Evolutionary conservation across 2,888 invertebrate genomes (phyloP).

Genomic region (Melanargia galathea): DNA sequence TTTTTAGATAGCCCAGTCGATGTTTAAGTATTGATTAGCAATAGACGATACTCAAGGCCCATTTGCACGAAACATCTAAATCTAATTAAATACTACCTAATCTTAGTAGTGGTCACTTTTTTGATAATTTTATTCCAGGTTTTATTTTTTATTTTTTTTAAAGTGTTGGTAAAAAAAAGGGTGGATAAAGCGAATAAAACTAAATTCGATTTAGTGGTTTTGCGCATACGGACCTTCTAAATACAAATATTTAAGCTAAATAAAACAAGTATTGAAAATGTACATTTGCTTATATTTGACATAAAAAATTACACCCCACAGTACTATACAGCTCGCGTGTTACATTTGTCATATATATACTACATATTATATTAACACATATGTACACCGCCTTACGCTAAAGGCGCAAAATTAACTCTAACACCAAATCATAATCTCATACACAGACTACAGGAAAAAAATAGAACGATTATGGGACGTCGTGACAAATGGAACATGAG

Average conservation of each 20-base stretch:
- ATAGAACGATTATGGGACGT: not conserved
- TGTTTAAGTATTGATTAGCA: not conserved
- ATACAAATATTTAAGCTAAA: slow-evolving; percentile 42
- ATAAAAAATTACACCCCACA: slow-evolving; percentile 74
- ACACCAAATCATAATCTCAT: slow-evolving; percentile 1
- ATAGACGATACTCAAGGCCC: not conserved
- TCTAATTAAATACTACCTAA: too few relatives aligned
- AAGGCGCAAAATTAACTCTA: slow-evolving; percentile 19
- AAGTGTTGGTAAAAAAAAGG: too few relatives aligned
- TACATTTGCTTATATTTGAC: slow-evolving; percentile 79
- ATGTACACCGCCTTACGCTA: slow-evolving; percentile 48
- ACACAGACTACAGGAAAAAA: slow-evolving; percentile 8
- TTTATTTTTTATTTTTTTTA: too few relatives aligned
- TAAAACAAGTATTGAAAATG: slow-evolving; percentile 71
- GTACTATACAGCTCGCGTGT: slow-evolving; percentile 57
- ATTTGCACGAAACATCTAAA: not conserved
- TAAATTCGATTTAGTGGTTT: not conserved
- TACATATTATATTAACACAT: slow-evolving; percentile 48
- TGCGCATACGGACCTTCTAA: not conserved
- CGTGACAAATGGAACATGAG: not conserved
- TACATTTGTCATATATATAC: slow-evolving; percentile 31
- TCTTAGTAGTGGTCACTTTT: too few relatives aligned
- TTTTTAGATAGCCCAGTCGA: slow-evolving; percentile 5
- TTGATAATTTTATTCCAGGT: too few relatives aligned
- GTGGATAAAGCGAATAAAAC: too few relatives aligned